Percentiles rank a stretch among this genome's conserved stretches.
Evolutionary conservation across 2,797 vertebrate genomes (phyloP).

Genomic region (Rhinogobio ventralis): DNA sequence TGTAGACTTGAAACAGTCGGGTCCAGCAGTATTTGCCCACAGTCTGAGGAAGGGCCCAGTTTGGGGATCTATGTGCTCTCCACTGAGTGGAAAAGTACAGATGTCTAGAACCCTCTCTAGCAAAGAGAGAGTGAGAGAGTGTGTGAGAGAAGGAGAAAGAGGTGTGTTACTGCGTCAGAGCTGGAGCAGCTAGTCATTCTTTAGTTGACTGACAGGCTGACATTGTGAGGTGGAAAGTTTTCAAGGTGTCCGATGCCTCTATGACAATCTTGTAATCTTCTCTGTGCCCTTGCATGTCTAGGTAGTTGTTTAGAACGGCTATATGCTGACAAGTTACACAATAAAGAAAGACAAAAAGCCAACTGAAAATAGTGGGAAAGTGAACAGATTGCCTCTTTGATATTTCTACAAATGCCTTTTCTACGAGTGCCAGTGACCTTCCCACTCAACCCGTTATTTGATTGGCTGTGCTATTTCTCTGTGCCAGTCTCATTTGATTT

Average conservation of each 20-base stretch:
- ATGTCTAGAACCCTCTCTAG: neutral
- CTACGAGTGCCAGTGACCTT: neutral
- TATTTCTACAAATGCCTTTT: neutral
- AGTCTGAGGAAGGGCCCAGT: conserved; percentile 10
- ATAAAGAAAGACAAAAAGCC: neutral
- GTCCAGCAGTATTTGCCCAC: conserved; percentile 1
- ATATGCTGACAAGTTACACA: neutral
- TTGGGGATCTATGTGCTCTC: neutral
- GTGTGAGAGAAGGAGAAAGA: conserved; percentile 50
- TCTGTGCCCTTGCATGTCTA: neutral
- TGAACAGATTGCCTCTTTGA: neutral
- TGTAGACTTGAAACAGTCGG: neutral
- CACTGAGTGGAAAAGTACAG: conserved; percentile 73
- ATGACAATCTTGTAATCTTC: conserved; percentile 27
- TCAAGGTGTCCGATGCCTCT: conserved; percentile 50
- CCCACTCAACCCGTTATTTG: neutral
- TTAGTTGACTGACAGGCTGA: conserved; percentile 32
- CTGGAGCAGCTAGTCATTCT: conserved; percentile 3
- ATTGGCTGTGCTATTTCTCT: conserved; percentile 15
- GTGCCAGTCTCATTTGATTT: neutral
- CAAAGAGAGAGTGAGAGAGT: conserved; percentile 31
- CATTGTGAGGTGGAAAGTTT: conserved; percentile 35
- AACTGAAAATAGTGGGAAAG: neutral
- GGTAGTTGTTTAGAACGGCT: neutral
- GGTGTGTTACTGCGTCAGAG: conserved; percentile 49